Percentiles rank a stretch among this genome's conserved stretches.
These are phyloP conservation scores for Trachops cirrhosus DNA, from an alignment of 2,797 vertebrate genomes.

Conservation along the genomic window DNA sequence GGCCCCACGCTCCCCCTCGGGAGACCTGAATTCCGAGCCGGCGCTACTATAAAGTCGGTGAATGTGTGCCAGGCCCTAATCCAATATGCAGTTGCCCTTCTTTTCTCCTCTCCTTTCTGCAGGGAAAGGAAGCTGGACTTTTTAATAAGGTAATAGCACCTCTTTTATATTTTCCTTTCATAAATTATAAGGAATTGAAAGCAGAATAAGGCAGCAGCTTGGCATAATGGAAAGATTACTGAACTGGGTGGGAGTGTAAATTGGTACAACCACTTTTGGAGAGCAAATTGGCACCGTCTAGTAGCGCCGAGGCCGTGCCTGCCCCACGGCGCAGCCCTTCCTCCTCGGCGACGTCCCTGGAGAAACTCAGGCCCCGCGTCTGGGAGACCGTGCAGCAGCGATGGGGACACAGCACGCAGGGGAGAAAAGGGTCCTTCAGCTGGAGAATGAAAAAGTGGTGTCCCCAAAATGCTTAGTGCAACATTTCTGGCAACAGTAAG, in stretches of 20 bases:
- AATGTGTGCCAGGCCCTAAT: slow-evolving; percentile 75
- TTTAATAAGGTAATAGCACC: slow-evolving; percentile 78
- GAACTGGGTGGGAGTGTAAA: slow-evolving; percentile 64
- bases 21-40: slow-evolving; percentile 71
- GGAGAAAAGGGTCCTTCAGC: not conserved
- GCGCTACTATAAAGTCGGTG: slow-evolving; percentile 76
- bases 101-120: slow-evolving; percentile 74
- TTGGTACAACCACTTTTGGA: slow-evolving; percentile 55
- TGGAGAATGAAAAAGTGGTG: not conserved
- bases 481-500: not conserved
- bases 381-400: not conserved
- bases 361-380: not conserved
- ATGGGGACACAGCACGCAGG: accelerated
- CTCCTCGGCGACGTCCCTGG: not conserved
- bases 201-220: slow-evolving; percentile 67
- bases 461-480: not conserved
- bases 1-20: slow-evolving; percentile 53
- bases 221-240: slow-evolving; percentile 61
- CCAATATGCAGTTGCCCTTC: slow-evolving; percentile 73
- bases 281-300: slow-evolving; percentile 53
- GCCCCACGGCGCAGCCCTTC: not conserved
- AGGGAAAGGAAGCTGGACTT: slow-evolving; percentile 75
- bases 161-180: slow-evolving; percentile 79
- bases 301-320: not conserved
- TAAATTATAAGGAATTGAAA: slow-evolving; percentile 76